phyloP scores from a whole-genome alignment of 2,113 vertebrate species.

The Rhynchomys soricoides region DNA sequence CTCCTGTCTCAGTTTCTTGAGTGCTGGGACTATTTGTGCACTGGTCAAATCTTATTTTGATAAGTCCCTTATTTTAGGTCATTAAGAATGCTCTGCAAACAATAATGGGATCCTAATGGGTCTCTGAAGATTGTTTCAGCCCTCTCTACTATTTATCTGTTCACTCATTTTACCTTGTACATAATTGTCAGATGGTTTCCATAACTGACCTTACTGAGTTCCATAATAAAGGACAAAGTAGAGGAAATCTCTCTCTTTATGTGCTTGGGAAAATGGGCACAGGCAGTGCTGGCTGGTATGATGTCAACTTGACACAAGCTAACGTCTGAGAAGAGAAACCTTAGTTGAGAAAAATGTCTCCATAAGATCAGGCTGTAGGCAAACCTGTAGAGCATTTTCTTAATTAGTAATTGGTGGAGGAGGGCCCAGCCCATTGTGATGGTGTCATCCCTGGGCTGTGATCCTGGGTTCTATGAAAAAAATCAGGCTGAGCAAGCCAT shows the following conservation, averaged over 20 bases:
- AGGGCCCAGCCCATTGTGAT: neutral
- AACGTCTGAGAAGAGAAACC: neutral
- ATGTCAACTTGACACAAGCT: neutral
- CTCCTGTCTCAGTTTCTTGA: neutral
- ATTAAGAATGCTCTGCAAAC: neutral
- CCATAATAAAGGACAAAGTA: neutral
- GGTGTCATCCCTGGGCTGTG: neutral
- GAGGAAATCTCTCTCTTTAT: neutral
- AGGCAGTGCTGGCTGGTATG: neutral
- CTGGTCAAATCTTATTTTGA: neutral
- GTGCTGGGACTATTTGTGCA: neutral
- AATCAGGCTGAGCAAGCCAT: neutral
- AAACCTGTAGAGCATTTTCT: neutral
- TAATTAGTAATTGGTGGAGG: neutral
- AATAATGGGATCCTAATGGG: neutral
- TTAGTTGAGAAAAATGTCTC: neutral
- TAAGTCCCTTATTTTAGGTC: constrained; percentile 13
- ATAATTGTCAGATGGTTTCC: neutral
- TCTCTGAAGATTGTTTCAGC: constrained; percentile 29
- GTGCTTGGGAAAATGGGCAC: neutral
- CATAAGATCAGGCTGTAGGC: neutral
- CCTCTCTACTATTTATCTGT: neutral
- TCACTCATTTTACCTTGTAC: neutral
- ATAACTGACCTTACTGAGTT: neutral
- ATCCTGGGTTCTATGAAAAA: neutral